Conservation (phyloP, 1,140 invertebrate species). For the Drosophila equinoxialis region DNA sequence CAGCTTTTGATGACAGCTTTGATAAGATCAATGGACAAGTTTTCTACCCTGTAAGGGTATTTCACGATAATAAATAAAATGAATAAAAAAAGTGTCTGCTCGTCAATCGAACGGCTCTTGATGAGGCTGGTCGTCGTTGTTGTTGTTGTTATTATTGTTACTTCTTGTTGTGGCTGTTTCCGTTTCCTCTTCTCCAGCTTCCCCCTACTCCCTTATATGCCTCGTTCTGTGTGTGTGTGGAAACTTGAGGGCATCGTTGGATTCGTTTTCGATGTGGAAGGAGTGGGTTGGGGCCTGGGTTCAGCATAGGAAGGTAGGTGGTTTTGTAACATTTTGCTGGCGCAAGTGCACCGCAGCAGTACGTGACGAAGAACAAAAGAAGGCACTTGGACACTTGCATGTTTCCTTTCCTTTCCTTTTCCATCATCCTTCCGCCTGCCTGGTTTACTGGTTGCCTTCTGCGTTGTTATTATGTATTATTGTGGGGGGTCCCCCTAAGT, state of each 20-base stretch:
- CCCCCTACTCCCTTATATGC: not conserved
- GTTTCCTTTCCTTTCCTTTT: constrained; percentile 40
- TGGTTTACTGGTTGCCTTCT: not conserved
- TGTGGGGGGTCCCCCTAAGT: constrained; percentile 21
- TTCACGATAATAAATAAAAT: constrained; percentile 29
- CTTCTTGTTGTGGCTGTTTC: constrained; percentile 63
- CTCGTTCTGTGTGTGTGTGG: constrained; percentile 9
- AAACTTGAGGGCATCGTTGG: constrained; percentile 58
- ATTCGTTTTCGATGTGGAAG: constrained; percentile 11
- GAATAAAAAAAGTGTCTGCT: constrained; percentile 29
- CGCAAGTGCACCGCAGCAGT: constrained; percentile 68
- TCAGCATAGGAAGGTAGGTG: constrained; percentile 40
- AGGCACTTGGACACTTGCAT: constrained; percentile 81
- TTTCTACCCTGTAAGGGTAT: constrained; percentile 18
- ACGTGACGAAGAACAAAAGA: constrained; percentile 83
- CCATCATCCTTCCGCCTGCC: not conserved
- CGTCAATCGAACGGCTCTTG: constrained; percentile 67
- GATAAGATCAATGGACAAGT: constrained; percentile 8
- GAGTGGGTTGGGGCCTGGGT: not conserved
- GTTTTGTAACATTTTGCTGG: constrained; percentile 44
- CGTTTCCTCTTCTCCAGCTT: constrained; percentile 63
- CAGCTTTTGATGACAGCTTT: not conserved
- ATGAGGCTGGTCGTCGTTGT: constrained; percentile 34
- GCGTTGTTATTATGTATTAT: constrained; percentile 8
- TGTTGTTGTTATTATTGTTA: constrained; percentile 33